Base-by-base conservation (phyloP, 1,140 invertebrate genomes). In the Cephus cinctus region DNA sequence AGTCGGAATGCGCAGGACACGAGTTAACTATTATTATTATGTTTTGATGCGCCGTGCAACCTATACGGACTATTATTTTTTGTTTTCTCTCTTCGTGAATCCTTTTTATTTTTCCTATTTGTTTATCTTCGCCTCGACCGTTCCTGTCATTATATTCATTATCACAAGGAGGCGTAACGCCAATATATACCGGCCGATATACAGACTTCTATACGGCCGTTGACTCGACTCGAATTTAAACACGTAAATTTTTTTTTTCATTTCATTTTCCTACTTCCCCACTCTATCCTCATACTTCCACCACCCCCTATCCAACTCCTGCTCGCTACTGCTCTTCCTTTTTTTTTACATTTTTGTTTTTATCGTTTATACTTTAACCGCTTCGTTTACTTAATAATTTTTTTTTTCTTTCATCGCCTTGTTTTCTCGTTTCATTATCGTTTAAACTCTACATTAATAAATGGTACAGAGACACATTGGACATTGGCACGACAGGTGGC, bases 401-500 rank as follows among this genome's bases (percentile, higher is more conserved):
- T 38, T 30, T 46, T 47, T 56, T 54, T 47, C 25, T 35, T 49
- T 49, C 31, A 44, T 34, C 30, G 36, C n/a, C 39, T 40, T 30
- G 5, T 38, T 34, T 44, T 11, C 22, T 46, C 22, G 12, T 12
- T 43, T 48, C 42, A 30, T 48, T 46, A 43, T 43, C 42, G 43
- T 72, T 73, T 69, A 71, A 75, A 72, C 54, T 67, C 70, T 75
- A 76, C 62, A 69, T 74, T 73, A 73, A 65, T 73, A 75, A 76
- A 71, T 75, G 73, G 67, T 75, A 75, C 71, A 75, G 74, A 75
- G 69, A 76, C 71, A 76, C 71, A 74, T 69, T 76, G 71, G 73
- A 75, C 74, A 76, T 76, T 76, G 73, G 74, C 74, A 76, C 74
- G 74, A 75, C 73, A 75, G 74, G 74, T 76, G 74, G 74, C 74